Conservation (phyloP, 2,888 invertebrate genomes). For the Strigamia maritima region DNA sequence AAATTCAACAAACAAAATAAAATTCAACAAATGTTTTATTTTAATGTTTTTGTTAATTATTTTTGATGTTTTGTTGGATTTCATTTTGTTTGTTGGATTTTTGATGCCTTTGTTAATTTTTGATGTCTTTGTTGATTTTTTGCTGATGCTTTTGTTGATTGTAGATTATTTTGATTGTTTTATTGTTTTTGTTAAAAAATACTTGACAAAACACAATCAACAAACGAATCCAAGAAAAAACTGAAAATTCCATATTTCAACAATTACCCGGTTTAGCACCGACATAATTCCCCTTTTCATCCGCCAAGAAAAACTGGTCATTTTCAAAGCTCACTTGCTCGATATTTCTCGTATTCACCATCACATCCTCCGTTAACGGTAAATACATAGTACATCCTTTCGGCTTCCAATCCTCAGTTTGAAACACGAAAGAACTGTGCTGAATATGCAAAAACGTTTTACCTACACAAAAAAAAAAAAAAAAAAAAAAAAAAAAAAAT, state of each 20-base stretch:
- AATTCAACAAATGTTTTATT: too few species aligned
- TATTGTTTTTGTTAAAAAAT: too few species aligned
- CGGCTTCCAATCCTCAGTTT: slow-evolving; percentile 46
- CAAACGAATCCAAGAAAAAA: too few species aligned
- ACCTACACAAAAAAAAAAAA: slow-evolving; percentile 36
- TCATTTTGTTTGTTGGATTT: too few species aligned
- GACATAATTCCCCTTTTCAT: slow-evolving; percentile 45
- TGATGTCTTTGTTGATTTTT: too few species aligned
- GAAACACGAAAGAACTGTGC: slow-evolving; percentile 44
- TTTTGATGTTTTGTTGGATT: too few species aligned
- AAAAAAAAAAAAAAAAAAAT: slow-evolving; percentile 3
- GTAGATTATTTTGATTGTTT: too few species aligned
- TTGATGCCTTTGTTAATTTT: too few species aligned
- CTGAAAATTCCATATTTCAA: background rate
- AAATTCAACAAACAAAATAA: too few species aligned
- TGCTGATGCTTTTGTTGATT: too few species aligned
- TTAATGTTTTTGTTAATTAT: too few species aligned
- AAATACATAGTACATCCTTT: slow-evolving; percentile 45
- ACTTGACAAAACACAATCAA: too few species aligned
- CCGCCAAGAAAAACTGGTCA: slow-evolving; percentile 45
- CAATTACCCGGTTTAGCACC: slow-evolving; percentile 44
- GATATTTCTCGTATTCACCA: slow-evolving; percentile 45
- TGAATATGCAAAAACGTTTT: slow-evolving; percentile 43
- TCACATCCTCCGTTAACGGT: slow-evolving; percentile 44
- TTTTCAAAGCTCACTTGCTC: slow-evolving; percentile 45